Conservation (phyloP, 1,140 invertebrate genomes). For the Tetramorium parvispinum region DNA sequence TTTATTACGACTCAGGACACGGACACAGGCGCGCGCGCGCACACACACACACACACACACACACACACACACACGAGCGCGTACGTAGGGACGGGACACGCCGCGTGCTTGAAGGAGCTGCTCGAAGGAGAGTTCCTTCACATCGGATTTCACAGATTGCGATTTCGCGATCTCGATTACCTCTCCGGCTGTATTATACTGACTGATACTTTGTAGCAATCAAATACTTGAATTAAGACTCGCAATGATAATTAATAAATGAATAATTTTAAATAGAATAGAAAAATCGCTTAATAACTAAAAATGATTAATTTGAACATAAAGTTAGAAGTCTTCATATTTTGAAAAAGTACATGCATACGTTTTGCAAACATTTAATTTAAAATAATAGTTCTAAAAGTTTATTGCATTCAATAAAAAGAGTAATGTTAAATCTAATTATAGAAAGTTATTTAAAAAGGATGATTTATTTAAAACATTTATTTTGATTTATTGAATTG, state of each 20-base stretch:
- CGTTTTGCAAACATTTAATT: neutral
- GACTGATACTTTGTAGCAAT: neutral
- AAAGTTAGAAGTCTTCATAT: neutral
- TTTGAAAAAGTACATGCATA: neutral
- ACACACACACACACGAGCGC: conserved; percentile 71
- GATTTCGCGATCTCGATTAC: conserved; percentile 56
- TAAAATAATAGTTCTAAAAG: neutral
- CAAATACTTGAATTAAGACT: neutral
- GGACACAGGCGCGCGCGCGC: conserved; percentile 57
- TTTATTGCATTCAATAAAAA: neutral
- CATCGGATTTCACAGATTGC: conserved; percentile 72
- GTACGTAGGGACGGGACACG: conserved; percentile 55
- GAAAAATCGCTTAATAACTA: neutral
- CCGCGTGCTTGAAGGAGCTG: conserved; percentile 9
- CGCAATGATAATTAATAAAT: neutral
- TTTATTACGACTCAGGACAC: conserved; percentile 75
- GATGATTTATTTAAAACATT: neutral
- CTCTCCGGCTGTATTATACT: conserved; percentile 44
- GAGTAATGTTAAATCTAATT: neutral
- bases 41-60: no score
- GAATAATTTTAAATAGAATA: neutral
- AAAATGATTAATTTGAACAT: neutral
- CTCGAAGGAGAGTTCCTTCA: conserved; percentile 47
- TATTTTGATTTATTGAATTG: neutral
- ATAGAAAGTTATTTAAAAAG: neutral